Percentiles rank a stretch among this genome's conserved stretches.
These are phyloP conservation scores for Malachius bipustulatus DNA, from an alignment of 2,888 invertebrate genomes.

Conservation along the genomic window DNA sequence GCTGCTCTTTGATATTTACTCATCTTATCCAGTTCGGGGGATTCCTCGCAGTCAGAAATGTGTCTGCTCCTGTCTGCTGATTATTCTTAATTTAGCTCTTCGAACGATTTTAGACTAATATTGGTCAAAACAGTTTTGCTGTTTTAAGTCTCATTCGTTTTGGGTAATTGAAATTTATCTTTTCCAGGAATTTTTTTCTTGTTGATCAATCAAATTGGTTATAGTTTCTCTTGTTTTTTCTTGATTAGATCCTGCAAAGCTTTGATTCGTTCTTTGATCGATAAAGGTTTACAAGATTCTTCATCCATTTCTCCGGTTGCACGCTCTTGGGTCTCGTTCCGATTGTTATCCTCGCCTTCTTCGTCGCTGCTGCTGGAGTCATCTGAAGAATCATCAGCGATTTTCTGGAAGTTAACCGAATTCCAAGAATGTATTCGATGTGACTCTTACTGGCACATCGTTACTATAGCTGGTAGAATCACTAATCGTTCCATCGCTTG, in stretches of 20 bases:
- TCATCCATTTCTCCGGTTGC: constrained; percentile 11
- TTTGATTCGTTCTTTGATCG: constrained; percentile 33
- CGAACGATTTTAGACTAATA: constrained; percentile 32
- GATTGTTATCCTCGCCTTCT: constrained; percentile 17
- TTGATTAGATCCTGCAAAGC: constrained; percentile 30
- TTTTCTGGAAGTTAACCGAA: not conserved
- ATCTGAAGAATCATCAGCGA: too few relatives aligned
- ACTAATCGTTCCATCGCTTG: too few relatives aligned
- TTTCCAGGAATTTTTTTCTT: constrained; percentile 25
- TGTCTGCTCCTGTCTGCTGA: constrained; percentile 59
- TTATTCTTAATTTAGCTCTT: constrained; percentile 41
- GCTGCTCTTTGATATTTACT: constrained; percentile 55
- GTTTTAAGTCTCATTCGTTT: constrained; percentile 18
- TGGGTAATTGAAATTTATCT: constrained; percentile 14
- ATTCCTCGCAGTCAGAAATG: constrained; percentile 55
- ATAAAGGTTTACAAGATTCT: constrained; percentile 21
- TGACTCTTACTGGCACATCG: not conserved
- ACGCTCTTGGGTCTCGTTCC: constrained; percentile 17
- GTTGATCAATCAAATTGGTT: constrained; percentile 19
- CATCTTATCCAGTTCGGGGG: constrained; percentile 44
- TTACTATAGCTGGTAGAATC: not conserved
- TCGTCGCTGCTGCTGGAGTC: constrained; percentile 16
- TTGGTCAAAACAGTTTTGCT: constrained; percentile 24
- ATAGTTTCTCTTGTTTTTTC: constrained; percentile 18
- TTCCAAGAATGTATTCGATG: not conserved